A percentile compares a stretch with the other conserved stretches of the same genome.
Evolutionary conservation across 2,113 vertebrate species (phyloP).

Genomic region (Malaclemys terrapin): DNA sequence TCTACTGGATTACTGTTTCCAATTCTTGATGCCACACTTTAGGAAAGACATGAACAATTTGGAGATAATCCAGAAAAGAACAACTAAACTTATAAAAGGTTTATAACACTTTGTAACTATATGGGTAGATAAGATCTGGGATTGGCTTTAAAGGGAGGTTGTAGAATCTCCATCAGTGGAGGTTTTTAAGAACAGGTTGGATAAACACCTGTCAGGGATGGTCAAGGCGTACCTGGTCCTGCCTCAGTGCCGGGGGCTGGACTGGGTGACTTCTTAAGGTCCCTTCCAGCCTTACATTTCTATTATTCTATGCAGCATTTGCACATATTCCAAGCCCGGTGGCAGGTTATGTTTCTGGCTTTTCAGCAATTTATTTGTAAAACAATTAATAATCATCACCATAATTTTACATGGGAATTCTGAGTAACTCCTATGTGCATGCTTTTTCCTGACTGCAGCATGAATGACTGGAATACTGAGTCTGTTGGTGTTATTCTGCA

Average conservation of each 20-base stretch:
- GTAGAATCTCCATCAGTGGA: background rate
- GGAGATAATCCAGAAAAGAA: background rate
- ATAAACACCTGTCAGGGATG: background rate
- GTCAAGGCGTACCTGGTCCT: background rate
- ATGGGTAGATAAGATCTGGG: background rate
- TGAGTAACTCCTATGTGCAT: background rate
- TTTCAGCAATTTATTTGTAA: background rate
- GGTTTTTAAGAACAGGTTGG: background rate
- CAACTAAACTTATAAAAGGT: background rate
- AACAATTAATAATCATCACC: background rate
- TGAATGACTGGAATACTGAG: background rate
- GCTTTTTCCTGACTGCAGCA: background rate
- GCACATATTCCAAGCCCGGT: background rate
- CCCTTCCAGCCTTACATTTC: background rate
- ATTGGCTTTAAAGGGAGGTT: background rate
- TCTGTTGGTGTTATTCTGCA: background rate
- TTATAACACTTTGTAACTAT: background rate
- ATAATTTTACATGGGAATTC: background rate
- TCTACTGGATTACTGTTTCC: background rate
- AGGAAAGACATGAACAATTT: background rate
- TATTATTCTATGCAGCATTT: background rate
- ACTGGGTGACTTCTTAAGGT: background rate
- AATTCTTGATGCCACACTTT: background rate
- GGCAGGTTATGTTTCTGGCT: background rate
- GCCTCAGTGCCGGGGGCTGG: background rate